Percentiles rank a stretch among this genome's conserved stretches.
phyloP scores from a whole-genome alignment of 2,888 invertebrate genomes.

The Willowsia nigromaculata region DNA sequence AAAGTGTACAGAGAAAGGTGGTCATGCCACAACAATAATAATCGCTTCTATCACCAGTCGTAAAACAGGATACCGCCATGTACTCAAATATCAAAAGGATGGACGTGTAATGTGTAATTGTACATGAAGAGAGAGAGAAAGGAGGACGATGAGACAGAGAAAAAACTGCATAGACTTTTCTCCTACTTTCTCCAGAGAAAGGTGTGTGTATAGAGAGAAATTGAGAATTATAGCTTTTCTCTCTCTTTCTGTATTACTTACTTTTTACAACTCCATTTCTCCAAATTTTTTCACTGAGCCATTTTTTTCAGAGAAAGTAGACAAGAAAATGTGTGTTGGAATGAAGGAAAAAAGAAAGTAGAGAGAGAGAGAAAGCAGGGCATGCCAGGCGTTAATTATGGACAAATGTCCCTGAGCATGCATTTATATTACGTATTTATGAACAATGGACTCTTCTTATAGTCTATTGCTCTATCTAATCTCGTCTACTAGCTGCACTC shows the following conservation, averaged over 20 bases:
- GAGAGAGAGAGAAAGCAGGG: neutral
- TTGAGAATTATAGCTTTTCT: constrained; percentile 1
- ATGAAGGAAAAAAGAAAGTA: neutral
- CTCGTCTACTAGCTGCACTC: neutral
- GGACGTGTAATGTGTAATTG: constrained; percentile 29
- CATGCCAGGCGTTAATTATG: constrained; percentile 8
- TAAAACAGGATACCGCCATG: constrained; percentile 32
- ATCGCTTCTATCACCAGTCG: constrained; percentile 49
- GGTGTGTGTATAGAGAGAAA: neutral
- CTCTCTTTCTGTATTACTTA: constrained; percentile 9
- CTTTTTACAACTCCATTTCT: constrained; percentile 26
- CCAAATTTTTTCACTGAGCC: no score
- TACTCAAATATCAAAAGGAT: constrained; percentile 47
- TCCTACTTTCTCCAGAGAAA: neutral
- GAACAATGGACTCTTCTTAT: neutral
- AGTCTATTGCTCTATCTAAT: neutral
- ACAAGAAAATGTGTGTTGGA: neutral
- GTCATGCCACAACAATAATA: constrained; percentile 43
- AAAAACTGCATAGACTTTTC: neutral
- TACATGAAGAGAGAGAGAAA: no score
- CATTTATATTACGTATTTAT: constrained; percentile 37
- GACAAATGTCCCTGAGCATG: constrained; percentile 29
- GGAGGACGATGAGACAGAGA: neutral
- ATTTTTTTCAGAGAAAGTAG: neutral
- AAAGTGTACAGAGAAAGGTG: neutral